phyloP scores from a whole-genome alignment of 2,888 invertebrate genomes.

The Caenorhabditis virilis region DNA sequence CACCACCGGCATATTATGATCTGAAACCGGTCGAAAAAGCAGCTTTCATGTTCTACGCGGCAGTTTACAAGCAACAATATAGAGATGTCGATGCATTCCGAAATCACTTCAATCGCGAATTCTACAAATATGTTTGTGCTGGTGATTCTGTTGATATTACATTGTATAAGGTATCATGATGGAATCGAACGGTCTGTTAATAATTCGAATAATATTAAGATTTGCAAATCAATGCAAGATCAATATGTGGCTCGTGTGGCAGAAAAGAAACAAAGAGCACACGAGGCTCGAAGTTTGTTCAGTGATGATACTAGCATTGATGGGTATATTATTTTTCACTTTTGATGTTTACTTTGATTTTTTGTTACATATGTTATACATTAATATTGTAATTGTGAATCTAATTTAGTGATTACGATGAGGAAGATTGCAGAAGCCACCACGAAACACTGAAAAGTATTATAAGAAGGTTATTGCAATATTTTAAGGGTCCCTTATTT shows the following conservation, averaged over 20 bases:
- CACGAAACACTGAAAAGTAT: conserved; percentile 26
- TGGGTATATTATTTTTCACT: too few relatives aligned
- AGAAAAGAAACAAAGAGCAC: conserved; percentile 35
- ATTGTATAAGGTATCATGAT: conserved; percentile 40
- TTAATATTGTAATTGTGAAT: neutral
- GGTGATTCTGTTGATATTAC: conserved; percentile 46
- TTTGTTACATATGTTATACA: neutral
- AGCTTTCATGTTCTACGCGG: conserved; percentile 55
- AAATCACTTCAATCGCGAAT: conserved; percentile 56
- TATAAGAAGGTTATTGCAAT: conserved; percentile 14
- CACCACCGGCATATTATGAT: conserved; percentile 42
- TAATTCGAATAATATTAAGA: conserved; percentile 43
- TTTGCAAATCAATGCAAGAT: conserved; percentile 50
- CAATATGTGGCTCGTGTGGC: conserved; percentile 25
- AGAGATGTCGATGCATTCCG: conserved; percentile 38
- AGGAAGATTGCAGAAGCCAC: conserved; percentile 4
- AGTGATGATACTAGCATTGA: conserved; percentile 64
- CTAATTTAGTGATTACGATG: conserved; percentile 4
- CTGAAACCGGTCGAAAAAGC: conserved; percentile 51
- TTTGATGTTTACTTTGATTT: neutral
- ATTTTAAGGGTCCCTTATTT: neutral
- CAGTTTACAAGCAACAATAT: conserved; percentile 46
- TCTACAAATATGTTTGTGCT: conserved; percentile 45
- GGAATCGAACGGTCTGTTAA: too few relatives aligned
- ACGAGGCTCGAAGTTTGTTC: conserved; percentile 53